Evolutionary conservation across 35 echinoderm and acorn worm species (phyloP).

Genomic region (Eucidaris tribuloides): DNA sequence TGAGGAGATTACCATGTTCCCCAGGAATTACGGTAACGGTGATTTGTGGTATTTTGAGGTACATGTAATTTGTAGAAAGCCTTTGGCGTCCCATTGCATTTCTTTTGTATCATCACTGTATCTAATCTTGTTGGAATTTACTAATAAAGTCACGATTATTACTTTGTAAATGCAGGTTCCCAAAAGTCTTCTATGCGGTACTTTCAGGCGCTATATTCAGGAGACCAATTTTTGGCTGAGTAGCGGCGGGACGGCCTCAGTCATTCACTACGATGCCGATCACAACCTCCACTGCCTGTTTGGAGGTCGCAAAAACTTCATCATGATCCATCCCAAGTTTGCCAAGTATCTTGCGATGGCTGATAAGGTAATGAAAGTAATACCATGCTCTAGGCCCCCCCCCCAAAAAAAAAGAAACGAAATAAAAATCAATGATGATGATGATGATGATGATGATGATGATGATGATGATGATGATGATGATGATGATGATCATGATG

Average conservation of each 20-base stretch:
- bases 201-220: conserved; percentile 74
- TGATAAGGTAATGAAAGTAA: conserved; percentile 55
- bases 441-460: too few relatives aligned
- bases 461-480: too few relatives aligned
- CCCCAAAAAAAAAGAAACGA: too few relatives aligned
- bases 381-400: too few relatives aligned
- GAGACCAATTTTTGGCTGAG: conserved; percentile 96
- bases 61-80: too few relatives aligned
- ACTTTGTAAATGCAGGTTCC: conserved; percentile 65
- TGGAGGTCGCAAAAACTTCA: conserved; percentile 91
- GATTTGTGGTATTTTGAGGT: too few relatives aligned
- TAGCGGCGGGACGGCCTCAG: conserved; percentile 83
- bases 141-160: not conserved
- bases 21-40: too few relatives aligned
- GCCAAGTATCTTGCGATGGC: conserved; percentile 56
- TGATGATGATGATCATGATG: too few relatives aligned
- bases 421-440: not conserved
- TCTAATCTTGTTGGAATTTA: too few relatives aligned
- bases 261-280: conserved; percentile 95
- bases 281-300: conserved; percentile 94
- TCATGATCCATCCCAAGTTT: conserved; percentile 91
- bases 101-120: too few relatives aligned
- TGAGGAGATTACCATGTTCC: too few relatives aligned
- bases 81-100: too few relatives aligned
- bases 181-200: conserved; percentile 86